Evolutionary conservation across 2,797 vertebrate genomes (phyloP).

Genomic region (Sebastes goodei): DNA sequence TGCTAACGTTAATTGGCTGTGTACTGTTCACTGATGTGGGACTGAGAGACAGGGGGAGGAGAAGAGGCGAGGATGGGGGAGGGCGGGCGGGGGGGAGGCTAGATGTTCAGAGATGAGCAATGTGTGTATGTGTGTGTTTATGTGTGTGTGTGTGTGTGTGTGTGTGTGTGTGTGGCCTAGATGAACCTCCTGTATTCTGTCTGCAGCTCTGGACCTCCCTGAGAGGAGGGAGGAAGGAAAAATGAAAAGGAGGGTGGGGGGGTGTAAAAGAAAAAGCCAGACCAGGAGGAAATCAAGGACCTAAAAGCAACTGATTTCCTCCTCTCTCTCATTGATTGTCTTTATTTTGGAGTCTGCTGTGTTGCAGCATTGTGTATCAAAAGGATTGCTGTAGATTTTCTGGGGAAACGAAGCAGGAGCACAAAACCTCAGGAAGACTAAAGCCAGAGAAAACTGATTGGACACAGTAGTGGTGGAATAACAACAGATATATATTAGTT

Average conservation of each 20-base stretch:
- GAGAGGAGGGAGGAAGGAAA: conserved; percentile 31
- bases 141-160: neutral
- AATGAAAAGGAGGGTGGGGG: conserved; percentile 20
- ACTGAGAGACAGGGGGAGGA: conserved; percentile 72
- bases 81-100: neutral
- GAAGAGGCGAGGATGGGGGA: conserved; percentile 40
- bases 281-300: conserved; percentile 62
- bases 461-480: conserved; percentile 35
- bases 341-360: conserved; percentile 53
- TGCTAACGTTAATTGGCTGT: conserved; percentile 80
- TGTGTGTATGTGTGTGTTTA: conserved; percentile 1
- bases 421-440: conserved; percentile 14
- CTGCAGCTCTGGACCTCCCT: conserved; percentile 58
- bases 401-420: conserved; percentile 9
- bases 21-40: conserved; percentile 76
- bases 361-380: conserved; percentile 53
- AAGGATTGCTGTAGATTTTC: conserved; percentile 61
- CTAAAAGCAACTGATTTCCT: conserved; percentile 73
- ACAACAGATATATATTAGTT: conserved; percentile 18
- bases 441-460: conserved; percentile 45
- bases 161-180: conserved; percentile 37
- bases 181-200: conserved; percentile 68
- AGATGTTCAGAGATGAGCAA: conserved; percentile 17
- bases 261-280: neutral
- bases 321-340: conserved; percentile 46